These are phyloP conservation scores for Synchiropus splendidus DNA, from an alignment of 2,113 vertebrate species.

Conservation along the genomic window DNA sequence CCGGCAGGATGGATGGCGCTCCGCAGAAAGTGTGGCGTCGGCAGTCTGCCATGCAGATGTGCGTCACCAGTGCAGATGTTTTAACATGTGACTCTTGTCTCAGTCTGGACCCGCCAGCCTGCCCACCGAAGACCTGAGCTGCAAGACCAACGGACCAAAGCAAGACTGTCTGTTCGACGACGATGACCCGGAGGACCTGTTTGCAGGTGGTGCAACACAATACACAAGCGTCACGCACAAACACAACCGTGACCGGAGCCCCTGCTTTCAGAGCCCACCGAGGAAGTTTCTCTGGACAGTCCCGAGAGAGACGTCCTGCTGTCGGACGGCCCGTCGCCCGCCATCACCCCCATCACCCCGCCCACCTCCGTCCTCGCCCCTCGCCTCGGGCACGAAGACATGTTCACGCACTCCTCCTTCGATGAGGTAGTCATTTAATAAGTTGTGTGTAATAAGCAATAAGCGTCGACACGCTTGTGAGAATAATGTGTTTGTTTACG, in stretches of 20 bases:
- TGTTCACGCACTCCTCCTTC: slow-evolving; percentile 79
- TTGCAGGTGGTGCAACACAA: slow-evolving; percentile 30
- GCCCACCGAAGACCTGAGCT: slow-evolving; percentile 31
- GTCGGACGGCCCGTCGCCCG: slow-evolving; percentile 86
- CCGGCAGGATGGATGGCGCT: slow-evolving; percentile 14
- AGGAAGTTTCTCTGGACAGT: slow-evolving; percentile 94
- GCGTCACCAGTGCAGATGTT: background rate
- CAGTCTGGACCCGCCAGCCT: slow-evolving; percentile 38
- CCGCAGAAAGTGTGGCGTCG: slow-evolving; percentile 10
- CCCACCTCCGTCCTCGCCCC: slow-evolving; percentile 79
- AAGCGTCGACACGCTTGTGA: no score
- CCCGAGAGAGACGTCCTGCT: slow-evolving; percentile 85
- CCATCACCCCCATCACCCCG: slow-evolving; percentile 86
- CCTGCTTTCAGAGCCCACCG: slow-evolving; percentile 78
- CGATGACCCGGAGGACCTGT: slow-evolving; percentile 50
- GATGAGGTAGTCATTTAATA: slow-evolving; percentile 82
- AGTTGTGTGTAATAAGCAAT: no score
- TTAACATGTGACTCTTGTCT: background rate
- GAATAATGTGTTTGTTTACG: background rate
- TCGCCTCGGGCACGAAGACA: slow-evolving; percentile 74
- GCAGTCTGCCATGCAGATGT: slow-evolving; percentile 14
- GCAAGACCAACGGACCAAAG: slow-evolving; percentile 48
- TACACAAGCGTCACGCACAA: no score
- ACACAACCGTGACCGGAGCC: no score
- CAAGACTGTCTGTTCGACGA: slow-evolving; percentile 39